A percentile compares a stretch with the other conserved stretches of the same genome.
Conservation (phyloP, 2,888 invertebrate genomes). For the Melieria picta region DNA sequence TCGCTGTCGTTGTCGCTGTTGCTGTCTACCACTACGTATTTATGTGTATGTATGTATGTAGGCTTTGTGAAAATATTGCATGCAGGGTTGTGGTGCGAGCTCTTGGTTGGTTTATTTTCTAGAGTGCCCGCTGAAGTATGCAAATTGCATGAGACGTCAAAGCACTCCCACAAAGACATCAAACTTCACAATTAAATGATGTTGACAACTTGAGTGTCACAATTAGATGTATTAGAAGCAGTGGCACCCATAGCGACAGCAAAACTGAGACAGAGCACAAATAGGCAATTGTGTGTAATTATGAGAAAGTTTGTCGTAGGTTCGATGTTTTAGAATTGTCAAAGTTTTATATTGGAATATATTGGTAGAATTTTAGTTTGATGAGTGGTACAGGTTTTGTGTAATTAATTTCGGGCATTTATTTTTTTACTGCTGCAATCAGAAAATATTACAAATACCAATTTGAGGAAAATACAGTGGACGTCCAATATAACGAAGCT, state of each 20-base stretch:
- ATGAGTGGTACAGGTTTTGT: not conserved
- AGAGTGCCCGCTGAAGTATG: not conserved
- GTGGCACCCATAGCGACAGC: not conserved
- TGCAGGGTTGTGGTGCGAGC: too few relatives aligned
- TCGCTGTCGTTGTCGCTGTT: not conserved
- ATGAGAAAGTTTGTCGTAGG: too few relatives aligned
- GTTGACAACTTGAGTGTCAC: constrained; percentile 16
- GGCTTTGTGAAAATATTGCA: too few relatives aligned
- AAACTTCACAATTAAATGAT: constrained; percentile 21
- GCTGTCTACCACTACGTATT: not conserved
- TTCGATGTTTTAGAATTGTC: too few relatives aligned
- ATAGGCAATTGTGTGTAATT: not conserved
- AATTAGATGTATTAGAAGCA: not conserved
- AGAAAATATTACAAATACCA: too few relatives aligned
- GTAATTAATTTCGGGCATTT: not conserved
- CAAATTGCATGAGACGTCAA: constrained; percentile 14
- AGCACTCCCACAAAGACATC: constrained; percentile 11
- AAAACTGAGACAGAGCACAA: not conserved
- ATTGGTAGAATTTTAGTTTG: too few relatives aligned
- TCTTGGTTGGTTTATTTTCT: too few relatives aligned
- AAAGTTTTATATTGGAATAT: too few relatives aligned
- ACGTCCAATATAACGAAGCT: too few relatives aligned
- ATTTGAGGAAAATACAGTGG: too few relatives aligned
- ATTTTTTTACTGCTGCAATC: not conserved
- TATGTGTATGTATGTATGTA: too few relatives aligned